Evolutionary conservation across 2,113 vertebrate species (phyloP), one percentile per base, ranked within the genome.

Genomic region (Rhizomys pruinosus): DNA sequence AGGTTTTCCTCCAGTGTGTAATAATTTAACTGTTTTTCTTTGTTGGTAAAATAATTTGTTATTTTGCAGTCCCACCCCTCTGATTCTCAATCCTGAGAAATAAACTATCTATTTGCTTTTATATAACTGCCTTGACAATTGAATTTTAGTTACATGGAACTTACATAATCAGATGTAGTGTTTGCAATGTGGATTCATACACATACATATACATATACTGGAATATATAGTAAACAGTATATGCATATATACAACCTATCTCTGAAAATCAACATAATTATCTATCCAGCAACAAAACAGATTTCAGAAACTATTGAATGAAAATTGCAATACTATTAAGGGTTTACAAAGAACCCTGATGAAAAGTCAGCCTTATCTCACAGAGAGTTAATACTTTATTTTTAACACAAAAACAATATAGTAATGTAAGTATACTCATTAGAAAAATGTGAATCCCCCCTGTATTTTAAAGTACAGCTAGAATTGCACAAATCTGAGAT

Each of bases 141-240:
- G 84, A 68, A 39, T 79, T 86, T 71, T 88, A 59, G 82, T 93
- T 88, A n/a, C 15, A 55, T 79, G 78, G 25, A 57, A 92, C 92
- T 86, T 92, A 11, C 17, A 44, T 94, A 95, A 39, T 44, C 34
- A 89, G 3, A 64, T 68, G 11, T 59, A 73, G 10, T 77, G 1
- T 59, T 66, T 78, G 23, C 17, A 78, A 80, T 34, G 37, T 34
- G 39, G 5, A 13, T n/a, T 82, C 19, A 66, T 80, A 87, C 27
- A 84, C 3, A 72, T 34, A 37, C 3, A 79, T 17, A 73, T 2
- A 69, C 16, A 25, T 42, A 47, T 72, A 22, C 27, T 55, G 63
- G 1, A 81, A 57, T 79, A 66, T 25, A 85, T 20, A 74, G 52
- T 47, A 81, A 32, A 64, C 34, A 66, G 9, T 25, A 52, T 47